Conservation (phyloP, 2,888 invertebrate species). For the Alcis repandata region DNA sequence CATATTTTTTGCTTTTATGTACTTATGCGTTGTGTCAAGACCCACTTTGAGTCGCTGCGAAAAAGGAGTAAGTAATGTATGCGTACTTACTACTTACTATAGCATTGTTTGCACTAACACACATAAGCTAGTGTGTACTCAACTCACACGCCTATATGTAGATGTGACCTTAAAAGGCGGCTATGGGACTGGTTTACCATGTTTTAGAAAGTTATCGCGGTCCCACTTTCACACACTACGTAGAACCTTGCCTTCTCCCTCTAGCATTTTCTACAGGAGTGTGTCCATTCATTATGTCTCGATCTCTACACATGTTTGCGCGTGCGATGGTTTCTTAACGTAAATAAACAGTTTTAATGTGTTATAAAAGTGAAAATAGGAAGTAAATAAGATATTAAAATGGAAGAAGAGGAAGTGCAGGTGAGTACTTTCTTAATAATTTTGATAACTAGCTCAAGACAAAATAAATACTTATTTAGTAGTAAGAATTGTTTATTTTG, state of each 20-base stretch:
- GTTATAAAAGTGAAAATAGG: not conserved
- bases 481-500: no score
- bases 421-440: constrained; percentile 29
- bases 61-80: no score
- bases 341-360: constrained; percentile 24
- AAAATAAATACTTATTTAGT: no score
- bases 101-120: constrained; percentile 1
- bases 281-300: constrained; percentile 56
- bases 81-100: no score
- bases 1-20: no score
- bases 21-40: no score
- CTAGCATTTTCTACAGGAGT: constrained; percentile 46
- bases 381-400: constrained; percentile 32
- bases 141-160: constrained; percentile 45
- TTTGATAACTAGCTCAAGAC: not conserved
- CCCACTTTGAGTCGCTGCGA: no score
- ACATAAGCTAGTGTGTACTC: not conserved
- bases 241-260: constrained; percentile 54
- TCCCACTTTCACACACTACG: constrained; percentile 57
- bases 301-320: constrained; percentile 54
- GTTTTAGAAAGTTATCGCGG: constrained; percentile 76
- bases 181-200: constrained; percentile 58
- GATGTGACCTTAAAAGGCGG: constrained; percentile 82
- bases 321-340: constrained; percentile 46
- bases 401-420: constrained; percentile 43